Percentiles rank a stretch among this genome's conserved stretches.
These are phyloP conservation scores for Rhamnusium bicolor DNA, from an alignment of 2,888 invertebrate species.

Conservation along the genomic window DNA sequence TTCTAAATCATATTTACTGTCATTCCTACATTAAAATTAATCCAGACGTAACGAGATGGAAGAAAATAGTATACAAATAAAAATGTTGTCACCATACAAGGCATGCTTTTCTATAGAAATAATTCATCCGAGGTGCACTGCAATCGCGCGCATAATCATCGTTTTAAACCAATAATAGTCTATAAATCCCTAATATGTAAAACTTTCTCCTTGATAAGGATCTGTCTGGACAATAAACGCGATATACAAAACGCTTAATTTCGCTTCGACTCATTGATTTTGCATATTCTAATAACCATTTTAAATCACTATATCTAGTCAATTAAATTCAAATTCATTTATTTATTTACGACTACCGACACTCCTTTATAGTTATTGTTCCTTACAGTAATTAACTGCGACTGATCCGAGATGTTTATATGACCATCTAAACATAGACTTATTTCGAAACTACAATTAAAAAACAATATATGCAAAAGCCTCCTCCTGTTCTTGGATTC, in stretches of 20 bases:
- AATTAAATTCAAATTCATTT: slow-evolving; percentile 55
- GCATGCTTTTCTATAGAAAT: slow-evolving; percentile 48
- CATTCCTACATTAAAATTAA: slow-evolving; percentile 23
- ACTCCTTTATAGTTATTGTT: slow-evolving; percentile 48
- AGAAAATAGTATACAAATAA: slow-evolving; percentile 35
- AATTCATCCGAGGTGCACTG: slow-evolving; percentile 54
- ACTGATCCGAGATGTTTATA: slow-evolving; percentile 4
- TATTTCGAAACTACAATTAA: neutral
- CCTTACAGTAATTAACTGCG: slow-evolving; percentile 35
- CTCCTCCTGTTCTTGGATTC: neutral
- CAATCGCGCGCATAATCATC: slow-evolving; percentile 61
- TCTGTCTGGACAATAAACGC: slow-evolving; percentile 56
- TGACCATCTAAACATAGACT: slow-evolving; percentile 8
- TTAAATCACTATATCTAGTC: slow-evolving; percentile 48
- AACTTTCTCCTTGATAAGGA: slow-evolving; percentile 63
- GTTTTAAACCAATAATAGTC: slow-evolving; percentile 62
- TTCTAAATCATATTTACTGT: slow-evolving; percentile 11
- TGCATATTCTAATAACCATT: slow-evolving; percentile 46
- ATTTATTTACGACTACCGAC: slow-evolving; percentile 47
- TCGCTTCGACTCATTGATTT: slow-evolving; percentile 47
- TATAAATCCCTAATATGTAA: slow-evolving; percentile 67
- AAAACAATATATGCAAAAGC: slow-evolving; percentile 15
- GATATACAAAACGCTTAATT: slow-evolving; percentile 59
- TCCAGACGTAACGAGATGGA: slow-evolving; percentile 21
- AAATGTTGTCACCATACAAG: slow-evolving; percentile 47